These are phyloP conservation scores for Lithophane leautieri DNA, from an alignment of 2,888 invertebrate species.

Conservation along the genomic window DNA sequence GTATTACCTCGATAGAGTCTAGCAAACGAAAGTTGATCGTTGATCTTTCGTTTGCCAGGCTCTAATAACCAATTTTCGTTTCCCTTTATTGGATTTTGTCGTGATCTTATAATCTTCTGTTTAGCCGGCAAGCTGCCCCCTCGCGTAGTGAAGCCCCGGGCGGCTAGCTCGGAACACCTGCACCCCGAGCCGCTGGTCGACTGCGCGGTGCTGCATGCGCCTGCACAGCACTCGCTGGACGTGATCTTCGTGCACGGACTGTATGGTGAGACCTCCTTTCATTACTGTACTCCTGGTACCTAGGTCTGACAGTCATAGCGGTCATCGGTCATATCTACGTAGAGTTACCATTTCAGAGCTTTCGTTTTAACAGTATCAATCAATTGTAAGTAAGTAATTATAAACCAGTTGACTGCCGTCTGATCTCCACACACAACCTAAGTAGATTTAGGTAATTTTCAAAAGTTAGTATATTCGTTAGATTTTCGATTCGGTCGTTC, in stretches of 20 bases:
- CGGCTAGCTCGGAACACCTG: slow-evolving; percentile 81
- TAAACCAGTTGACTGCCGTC: not conserved
- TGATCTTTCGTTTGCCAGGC: too few relatives aligned
- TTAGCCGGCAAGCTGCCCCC: slow-evolving; percentile 10
- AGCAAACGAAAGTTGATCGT: too few relatives aligned
- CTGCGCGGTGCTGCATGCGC: slow-evolving; percentile 81
- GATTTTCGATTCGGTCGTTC: not conserved
- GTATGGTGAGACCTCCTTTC: slow-evolving; percentile 86
- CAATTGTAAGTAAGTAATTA: too few relatives aligned
- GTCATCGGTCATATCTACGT: not conserved
- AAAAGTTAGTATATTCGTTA: not conserved
- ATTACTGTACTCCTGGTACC: not conserved
- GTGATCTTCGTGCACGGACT: slow-evolving; percentile 96
- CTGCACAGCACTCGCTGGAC: slow-evolving; percentile 85
- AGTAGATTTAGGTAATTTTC: not conserved
- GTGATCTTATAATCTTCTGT: not conserved
- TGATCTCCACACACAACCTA: not conserved
- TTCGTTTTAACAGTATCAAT: not conserved
- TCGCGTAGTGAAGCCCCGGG: slow-evolving; percentile 67
- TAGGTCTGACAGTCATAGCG: not conserved
- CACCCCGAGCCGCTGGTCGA: slow-evolving; percentile 84
- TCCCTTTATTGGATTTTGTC: not conserved
- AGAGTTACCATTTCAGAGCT: not conserved
- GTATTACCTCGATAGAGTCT: not conserved
- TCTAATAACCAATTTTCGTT: not conserved